Evolutionary conservation across 1,140 invertebrate species (phyloP), one percentile per base, ranked within the genome.

Genomic region (Drosophila bifasciata): DNA sequence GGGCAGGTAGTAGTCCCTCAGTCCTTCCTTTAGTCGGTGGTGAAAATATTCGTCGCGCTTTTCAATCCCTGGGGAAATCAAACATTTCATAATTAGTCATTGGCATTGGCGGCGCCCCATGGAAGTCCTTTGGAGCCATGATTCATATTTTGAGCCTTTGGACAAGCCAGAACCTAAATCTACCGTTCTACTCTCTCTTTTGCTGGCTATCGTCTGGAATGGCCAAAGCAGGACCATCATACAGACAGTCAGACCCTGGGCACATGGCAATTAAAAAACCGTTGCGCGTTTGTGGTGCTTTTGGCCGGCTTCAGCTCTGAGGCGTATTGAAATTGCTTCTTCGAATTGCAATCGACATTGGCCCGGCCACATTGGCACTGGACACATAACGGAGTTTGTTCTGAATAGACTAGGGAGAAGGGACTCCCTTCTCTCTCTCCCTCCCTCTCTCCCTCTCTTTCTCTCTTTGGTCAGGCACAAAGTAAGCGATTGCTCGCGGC

Each of bases 21-120:
- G 6, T 25, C 25, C 25, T 3, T 8, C 44, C 40, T 62, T 21
- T 23, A 56, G 52, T 40, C 61, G 32, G 32, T 60, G 73, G 64
- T 74, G 75, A 76, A 74, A 85, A 86, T 86, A 77, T 85, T 69
- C 81, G 81, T 80, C 77, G 81, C 77, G 81, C 49, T 53, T 78
- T 80, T 81, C 23, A 50, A 56, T 86, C 72, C 70, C 83, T 56
- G 55, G 88, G 89, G 89, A 90, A 90, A 90, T 90, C 88, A 90
- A 90, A 90, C 80, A 90, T 90, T 90, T 89, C 84, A 90, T 90
- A 90, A 90, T 90, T 90, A 90, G 89, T 90, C 83, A 85, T 85
- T 90, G 83, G 88, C 79, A 86, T 68, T 76, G 79, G 55, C 68
- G 52, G 52, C 36, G 66, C 76, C 67, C 72, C 72, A 68, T 45